Evolutionary conservation across 1,140 invertebrate species (phyloP).

Genomic region (Drosophila virilis): DNA sequence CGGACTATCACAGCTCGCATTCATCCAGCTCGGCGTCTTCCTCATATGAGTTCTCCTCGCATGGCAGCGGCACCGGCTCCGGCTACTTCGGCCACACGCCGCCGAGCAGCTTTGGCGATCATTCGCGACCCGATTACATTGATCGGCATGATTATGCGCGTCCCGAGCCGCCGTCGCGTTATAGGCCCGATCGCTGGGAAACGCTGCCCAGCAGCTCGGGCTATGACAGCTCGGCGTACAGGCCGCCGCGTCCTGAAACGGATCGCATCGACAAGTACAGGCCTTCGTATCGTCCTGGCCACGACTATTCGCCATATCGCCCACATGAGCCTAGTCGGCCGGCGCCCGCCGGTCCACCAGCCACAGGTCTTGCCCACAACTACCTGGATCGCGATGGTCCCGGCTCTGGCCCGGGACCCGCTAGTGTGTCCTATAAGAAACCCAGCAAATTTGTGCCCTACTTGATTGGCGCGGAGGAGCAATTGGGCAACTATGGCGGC

Average conservation of each 20-base stretch:
- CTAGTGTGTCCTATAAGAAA: constrained; percentile 57
- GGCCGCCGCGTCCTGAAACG: constrained; percentile 59
- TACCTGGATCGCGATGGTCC: constrained; percentile 79
- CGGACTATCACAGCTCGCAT: constrained; percentile 65
- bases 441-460: constrained; percentile 78
- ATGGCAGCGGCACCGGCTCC: constrained; percentile 60
- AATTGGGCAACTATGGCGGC: constrained; percentile 83
- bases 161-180: constrained; percentile 39
- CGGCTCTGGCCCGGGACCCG: constrained; percentile 1
- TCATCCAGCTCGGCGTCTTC: constrained; percentile 45
- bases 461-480: constrained; percentile 69
- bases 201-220: constrained; percentile 75
- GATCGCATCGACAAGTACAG: constrained; percentile 75
- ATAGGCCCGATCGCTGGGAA: constrained; percentile 75
- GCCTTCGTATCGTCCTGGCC: constrained; percentile 70
- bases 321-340: constrained; percentile 50
- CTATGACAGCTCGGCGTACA: constrained; percentile 65
- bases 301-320: constrained; percentile 72
- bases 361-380: constrained; percentile 58
- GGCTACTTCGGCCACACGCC: constrained; percentile 75
- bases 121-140: constrained; percentile 61
- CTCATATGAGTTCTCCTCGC: constrained; percentile 74
- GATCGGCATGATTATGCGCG: constrained; percentile 70
- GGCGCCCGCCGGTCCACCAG: constrained; percentile 10
- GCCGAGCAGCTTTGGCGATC: constrained; percentile 70